Percentiles rank a stretch among this genome's conserved stretches.
Evolutionary conservation across 1,140 invertebrate species (phyloP).

Genomic region (Drepana arcuata): DNA sequence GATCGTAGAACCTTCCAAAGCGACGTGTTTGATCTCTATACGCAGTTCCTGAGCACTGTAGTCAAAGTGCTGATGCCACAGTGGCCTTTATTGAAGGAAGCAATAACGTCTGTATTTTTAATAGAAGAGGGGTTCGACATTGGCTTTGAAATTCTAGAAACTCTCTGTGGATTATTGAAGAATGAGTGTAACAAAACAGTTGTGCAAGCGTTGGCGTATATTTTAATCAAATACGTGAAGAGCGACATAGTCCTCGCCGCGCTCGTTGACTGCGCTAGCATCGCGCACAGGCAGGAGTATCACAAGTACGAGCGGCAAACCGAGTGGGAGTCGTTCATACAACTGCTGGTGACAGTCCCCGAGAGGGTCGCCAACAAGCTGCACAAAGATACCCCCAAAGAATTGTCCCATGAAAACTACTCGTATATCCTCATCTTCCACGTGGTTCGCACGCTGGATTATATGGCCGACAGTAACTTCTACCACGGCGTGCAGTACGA

Average conservation of each 20-base stretch:
- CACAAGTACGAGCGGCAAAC: slow-evolving; percentile 12
- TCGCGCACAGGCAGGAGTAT: slow-evolving; percentile 2
- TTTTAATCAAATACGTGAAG: slow-evolving; percentile 70
- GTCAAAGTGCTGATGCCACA: slow-evolving; percentile 21
- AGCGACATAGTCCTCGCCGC: slow-evolving; percentile 73
- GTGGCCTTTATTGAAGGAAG: slow-evolving; percentile 42
- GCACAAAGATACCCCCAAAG: slow-evolving; percentile 67
- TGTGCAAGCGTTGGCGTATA: slow-evolving; percentile 37
- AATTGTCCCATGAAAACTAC: slow-evolving; percentile 75
- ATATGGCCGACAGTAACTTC: slow-evolving; percentile 64
- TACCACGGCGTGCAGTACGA: slow-evolving; percentile 54
- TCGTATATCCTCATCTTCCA: slow-evolving; percentile 75
- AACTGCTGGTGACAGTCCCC: slow-evolving; percentile 77
- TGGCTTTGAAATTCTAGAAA: slow-evolving; percentile 67
- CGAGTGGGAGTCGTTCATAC: slow-evolving; percentile 73
- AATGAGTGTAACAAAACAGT: slow-evolving; percentile 29
- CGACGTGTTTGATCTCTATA: slow-evolving; percentile 20
- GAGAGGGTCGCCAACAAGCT: slow-evolving; percentile 78
- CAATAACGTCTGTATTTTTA: slow-evolving; percentile 61
- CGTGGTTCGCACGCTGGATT: slow-evolving; percentile 73
- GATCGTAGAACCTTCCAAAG: slow-evolving; percentile 23
- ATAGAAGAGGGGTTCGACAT: slow-evolving; percentile 70
- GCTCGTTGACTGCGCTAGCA: slow-evolving; percentile 43
- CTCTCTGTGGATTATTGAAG: slow-evolving; percentile 66
- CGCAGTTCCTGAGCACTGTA: slow-evolving; percentile 15